Evolutionary conservation across 2,888 invertebrate genomes (phyloP).

Genomic region (Pseudeuparius sepicola): DNA sequence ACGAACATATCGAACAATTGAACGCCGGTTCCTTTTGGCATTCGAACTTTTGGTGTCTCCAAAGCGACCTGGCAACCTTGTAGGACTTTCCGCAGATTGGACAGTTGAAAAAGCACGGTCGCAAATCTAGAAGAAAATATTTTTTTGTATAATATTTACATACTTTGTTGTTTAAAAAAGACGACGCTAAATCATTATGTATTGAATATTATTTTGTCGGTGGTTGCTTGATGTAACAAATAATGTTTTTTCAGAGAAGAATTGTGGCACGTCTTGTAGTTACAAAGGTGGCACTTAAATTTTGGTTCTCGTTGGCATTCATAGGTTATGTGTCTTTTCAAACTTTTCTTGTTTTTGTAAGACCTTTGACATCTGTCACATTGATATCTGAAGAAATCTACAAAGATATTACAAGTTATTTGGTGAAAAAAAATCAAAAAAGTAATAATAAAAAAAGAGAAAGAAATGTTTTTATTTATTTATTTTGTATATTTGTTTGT

Average conservation of each 20-base stretch:
- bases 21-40: slow-evolving; percentile 29
- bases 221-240: too few relatives aligned
- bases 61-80: slow-evolving; percentile 28
- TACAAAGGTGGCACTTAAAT: slow-evolving; percentile 19
- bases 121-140: slow-evolving; percentile 2
- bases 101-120: too few relatives aligned
- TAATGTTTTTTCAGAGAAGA: slow-evolving; percentile 11
- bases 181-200: too few relatives aligned
- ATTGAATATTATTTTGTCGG: too few relatives aligned
- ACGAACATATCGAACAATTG: slow-evolving; percentile 23
- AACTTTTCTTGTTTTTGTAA: slow-evolving; percentile 23
- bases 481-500: too few relatives aligned
- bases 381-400: slow-evolving; percentile 4
- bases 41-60: slow-evolving; percentile 28
- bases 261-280: slow-evolving; percentile 8
- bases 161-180: too few relatives aligned
- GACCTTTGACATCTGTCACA: slow-evolving; percentile 20
- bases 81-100: slow-evolving; percentile 25
- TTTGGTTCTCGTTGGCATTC: slow-evolving; percentile 19
- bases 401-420: slow-evolving; percentile 1
- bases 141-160: too few relatives aligned
- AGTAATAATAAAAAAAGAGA: too few relatives aligned
- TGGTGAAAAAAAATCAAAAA: too few relatives aligned
- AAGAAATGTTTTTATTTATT: too few relatives aligned
- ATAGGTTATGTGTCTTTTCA: slow-evolving; percentile 23